Conservation (phyloP, 2,888 invertebrate genomes). For the Galerucella calmariensis region DNA sequence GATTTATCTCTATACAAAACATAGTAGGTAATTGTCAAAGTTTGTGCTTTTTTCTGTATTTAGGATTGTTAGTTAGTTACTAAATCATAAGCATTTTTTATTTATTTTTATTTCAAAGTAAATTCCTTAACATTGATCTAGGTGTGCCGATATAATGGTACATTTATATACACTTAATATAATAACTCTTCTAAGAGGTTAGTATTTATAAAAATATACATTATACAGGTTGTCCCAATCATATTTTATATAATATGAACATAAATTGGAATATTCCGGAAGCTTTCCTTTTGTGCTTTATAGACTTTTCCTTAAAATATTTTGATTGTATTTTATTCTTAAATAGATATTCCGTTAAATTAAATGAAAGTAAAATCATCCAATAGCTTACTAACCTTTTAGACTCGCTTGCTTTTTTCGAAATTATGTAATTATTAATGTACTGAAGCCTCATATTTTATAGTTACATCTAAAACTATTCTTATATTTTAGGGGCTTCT, state of each 20-base stretch:
- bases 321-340: no score
- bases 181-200: conserved; percentile 15
- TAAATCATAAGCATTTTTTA: not conserved
- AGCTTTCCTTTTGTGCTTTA: no score
- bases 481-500: not conserved
- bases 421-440: not conserved
- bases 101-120: conserved; percentile 10
- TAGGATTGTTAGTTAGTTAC: not conserved
- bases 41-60: not conserved
- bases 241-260: not conserved
- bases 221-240: not conserved
- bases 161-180: conserved; percentile 27
- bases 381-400: not conserved
- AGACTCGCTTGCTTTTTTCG: not conserved
- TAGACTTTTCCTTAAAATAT: no score
- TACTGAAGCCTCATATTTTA: no score
- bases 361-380: no score
- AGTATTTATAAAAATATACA: conserved; percentile 1
- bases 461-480: no score
- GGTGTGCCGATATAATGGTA: conserved; percentile 21
- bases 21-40: not conserved
- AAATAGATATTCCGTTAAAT: no score
- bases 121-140: not conserved
- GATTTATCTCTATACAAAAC: not conserved
- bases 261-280: not conserved